Evolutionary conservation across 2,797 vertebrate species (phyloP), one percentile per base, ranked within the genome.

Genomic region (Smutsia gigantea): DNA sequence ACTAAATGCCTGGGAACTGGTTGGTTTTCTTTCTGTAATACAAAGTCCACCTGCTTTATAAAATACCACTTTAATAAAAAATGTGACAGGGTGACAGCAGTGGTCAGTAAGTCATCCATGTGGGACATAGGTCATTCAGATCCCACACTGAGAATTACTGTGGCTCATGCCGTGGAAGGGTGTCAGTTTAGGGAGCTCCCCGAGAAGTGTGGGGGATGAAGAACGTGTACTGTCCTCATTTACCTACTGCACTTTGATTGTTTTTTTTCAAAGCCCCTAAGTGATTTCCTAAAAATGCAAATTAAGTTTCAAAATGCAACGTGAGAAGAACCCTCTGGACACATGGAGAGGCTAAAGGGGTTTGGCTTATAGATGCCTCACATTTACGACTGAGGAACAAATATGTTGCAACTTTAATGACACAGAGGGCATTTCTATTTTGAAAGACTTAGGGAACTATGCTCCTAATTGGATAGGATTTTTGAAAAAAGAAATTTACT

Each of bases 21-120:
- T 57, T 64, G 75, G 74, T 77, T 97, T 96, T 95, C 69, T 61
- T 92, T 93, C 93, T 84, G 25, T 10, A 96, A 97, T 96, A 55
- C 46, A 71, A 87, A 89, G 93, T 98, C 97, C 97, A 98, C 97
- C 97, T 94, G 51, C 95, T 95, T 88, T 92, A 94, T 98, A 97
- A 98, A 98, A 98, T 98, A 98, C 31, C 94, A 69, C 96, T 98
- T 98, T 97, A 98, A 98, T 98, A 97, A 98, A 97, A 97, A 95
- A 64, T 84, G 90, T 39, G 79, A 87, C 88, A 39, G 82, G 53
- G 55, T 82, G 69, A 97, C 93, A 97, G 95, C 86, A 91, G 94
- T 97, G 97, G 97, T 97, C 97, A 94, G 87, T 46, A 29, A 72
- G 92, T 89, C 96, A 94, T 79, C 91, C 91, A 93, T 9, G 37